These are phyloP conservation scores for Paelopatides confundens DNA, from an alignment of 53 echinoderm and acorn worm species.

Conservation along the genomic window DNA sequence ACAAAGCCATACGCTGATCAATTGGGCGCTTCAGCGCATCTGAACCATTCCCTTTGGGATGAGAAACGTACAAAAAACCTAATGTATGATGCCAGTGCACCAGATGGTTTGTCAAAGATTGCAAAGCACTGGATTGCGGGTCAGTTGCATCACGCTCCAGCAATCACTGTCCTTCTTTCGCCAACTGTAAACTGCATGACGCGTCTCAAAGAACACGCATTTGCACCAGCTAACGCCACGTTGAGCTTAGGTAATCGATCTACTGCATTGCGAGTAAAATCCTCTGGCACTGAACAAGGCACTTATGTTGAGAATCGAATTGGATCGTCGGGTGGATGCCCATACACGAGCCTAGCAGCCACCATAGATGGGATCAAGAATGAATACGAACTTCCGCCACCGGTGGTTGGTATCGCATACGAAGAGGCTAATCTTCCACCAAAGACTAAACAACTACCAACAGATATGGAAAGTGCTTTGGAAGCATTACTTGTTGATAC, in stretches of 20 bases:
- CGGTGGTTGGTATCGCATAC: constrained; percentile 11
- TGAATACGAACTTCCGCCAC: constrained; percentile 48
- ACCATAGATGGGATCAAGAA: constrained; percentile 76
- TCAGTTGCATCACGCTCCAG: constrained; percentile 71
- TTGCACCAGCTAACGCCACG: constrained; percentile 56
- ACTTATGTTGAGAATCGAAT: constrained; percentile 81
- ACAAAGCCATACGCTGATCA: constrained; percentile 63
- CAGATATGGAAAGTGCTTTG: constrained; percentile 60
- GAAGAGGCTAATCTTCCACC: constrained; percentile 43
- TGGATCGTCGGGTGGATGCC: constrained; percentile 69
- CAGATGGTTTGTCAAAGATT: constrained; percentile 63
- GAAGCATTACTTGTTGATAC: constrained; percentile 43
- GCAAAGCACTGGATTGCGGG: constrained; percentile 84
- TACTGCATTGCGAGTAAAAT: constrained; percentile 67
- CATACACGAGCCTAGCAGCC: constrained; percentile 72
- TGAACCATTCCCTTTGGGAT: constrained; percentile 75
- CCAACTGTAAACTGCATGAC: constrained; percentile 73
- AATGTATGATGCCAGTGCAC: constrained; percentile 52
- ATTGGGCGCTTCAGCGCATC: constrained; percentile 59
- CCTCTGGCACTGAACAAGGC: constrained; percentile 53
- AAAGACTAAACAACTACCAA: constrained; percentile 35
- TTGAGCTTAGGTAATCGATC: constrained; percentile 79
- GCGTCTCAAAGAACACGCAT: not conserved
- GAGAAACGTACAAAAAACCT: constrained; percentile 42
- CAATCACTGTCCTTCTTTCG: constrained; percentile 59